Evolutionary conservation across 1,140 invertebrate genomes (phyloP), one percentile per base, ranked within the genome.

Genomic region (Drosophila triauraria): DNA sequence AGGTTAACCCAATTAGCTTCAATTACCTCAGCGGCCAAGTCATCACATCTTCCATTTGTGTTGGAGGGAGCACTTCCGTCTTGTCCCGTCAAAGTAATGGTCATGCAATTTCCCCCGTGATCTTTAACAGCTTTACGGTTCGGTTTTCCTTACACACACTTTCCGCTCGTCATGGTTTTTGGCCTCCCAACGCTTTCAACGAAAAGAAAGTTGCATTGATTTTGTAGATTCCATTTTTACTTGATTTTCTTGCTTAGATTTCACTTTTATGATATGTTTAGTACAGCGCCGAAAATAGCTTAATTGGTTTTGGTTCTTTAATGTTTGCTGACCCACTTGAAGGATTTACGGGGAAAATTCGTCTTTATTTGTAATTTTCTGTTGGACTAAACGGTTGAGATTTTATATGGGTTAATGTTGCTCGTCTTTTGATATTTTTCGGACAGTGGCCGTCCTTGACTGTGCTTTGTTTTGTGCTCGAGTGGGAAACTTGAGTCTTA

Each of bases 1-100:
- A 78, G 70, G 80, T 75, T 88, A 90, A 90, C 85, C 80, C 84
- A 90, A 88, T 88, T 88, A 78, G 78, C 84, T 90, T 90, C 78
- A 88, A 88, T 88, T 90, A 69, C 58, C 46, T 51, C 32, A 12
- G n/a, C 23, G 40, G 23, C 25, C 56, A 25, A 59, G 43, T 56
- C 58, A 75, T 63, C 72, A 54, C 59, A 61, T 47, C 57, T 77
- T 61, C 56, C 57, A 77, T 61, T 50, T 53, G 13, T 75, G 23
- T n/a, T 6, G 17, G 50, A 35, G 50, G 53, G 30, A 48, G 30
- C 74, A 42, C 56, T 77, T 77, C 75, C 75, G 72, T 46, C 32
- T 35, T 35, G 32, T 10, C 32, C 32, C 13, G 25, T 75, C 6
- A 42, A 43, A 2, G 42, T 13, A 42, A 57, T 65, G 38, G 51